These are phyloP conservation scores for Vollenhovia emeryi DNA, from an alignment of 1,140 invertebrate genomes.

Conservation along the genomic window DNA sequence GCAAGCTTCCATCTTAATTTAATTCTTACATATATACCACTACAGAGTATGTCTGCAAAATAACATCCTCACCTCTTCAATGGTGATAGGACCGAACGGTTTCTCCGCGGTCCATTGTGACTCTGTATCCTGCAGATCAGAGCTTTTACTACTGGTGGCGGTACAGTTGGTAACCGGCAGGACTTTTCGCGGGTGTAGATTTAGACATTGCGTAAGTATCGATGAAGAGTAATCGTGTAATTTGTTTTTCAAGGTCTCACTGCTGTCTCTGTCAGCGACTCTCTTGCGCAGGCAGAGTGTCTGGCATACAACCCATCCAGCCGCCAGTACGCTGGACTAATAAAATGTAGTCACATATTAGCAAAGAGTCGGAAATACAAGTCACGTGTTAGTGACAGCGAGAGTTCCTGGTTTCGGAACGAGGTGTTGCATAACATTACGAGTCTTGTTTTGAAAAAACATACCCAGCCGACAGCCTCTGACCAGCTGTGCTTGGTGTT, in stretches of 20 bases:
- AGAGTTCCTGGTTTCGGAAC: neutral
- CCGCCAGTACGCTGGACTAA: constrained; percentile 76
- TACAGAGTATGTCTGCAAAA: constrained; percentile 64
- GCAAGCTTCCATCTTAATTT: neutral
- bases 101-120: constrained; percentile 37
- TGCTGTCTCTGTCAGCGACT: constrained; percentile 61
- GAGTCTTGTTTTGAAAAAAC: constrained; percentile 6
- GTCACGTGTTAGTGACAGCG: neutral
- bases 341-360: constrained; percentile 59
- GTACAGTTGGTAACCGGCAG: constrained; percentile 72
- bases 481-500: constrained; percentile 75
- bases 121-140: constrained; percentile 35
- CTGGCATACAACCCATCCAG: constrained; percentile 75
- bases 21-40: neutral
- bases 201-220: constrained; percentile 64
- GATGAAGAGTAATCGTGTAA: constrained; percentile 57
- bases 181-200: constrained; percentile 68
- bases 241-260: constrained; percentile 40
- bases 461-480: constrained; percentile 81
- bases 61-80: constrained; percentile 81
- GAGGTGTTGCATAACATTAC: neutral
- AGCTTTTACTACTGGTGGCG: constrained; percentile 55
- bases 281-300: constrained; percentile 70
- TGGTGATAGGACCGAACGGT: constrained; percentile 75
- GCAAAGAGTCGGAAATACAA: constrained; percentile 66